Conservation (phyloP, 2,888 invertebrate genomes). For the Coleophora flavipennella region DNA sequence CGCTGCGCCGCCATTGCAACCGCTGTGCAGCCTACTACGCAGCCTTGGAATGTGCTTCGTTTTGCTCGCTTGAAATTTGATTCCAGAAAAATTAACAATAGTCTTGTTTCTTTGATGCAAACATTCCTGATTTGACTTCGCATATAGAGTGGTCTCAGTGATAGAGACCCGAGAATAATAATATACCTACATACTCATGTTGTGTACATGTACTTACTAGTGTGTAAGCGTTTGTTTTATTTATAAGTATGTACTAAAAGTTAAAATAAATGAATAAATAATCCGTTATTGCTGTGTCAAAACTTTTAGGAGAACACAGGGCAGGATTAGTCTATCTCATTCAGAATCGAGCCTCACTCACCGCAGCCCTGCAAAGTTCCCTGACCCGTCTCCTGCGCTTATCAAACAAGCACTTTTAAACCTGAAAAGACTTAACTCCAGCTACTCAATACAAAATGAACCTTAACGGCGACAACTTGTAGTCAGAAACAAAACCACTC, state of each 20-base stretch:
- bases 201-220: too few relatives aligned
- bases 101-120: too few relatives aligned
- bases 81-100: slow-evolving; percentile 5
- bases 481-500: slow-evolving; percentile 13
- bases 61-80: slow-evolving; percentile 19
- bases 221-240: too few relatives aligned
- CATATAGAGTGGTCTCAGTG: too few relatives aligned
- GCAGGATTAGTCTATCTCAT: too few relatives aligned
- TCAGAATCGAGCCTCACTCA: not conserved
- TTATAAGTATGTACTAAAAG: too few relatives aligned
- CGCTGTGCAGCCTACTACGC: slow-evolving; percentile 26
- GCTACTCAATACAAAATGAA: slow-evolving; percentile 13
- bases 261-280: too few relatives aligned
- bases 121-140: too few relatives aligned
- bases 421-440: slow-evolving; percentile 32
- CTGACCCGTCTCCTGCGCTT: slow-evolving; percentile 63
- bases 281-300: too few relatives aligned
- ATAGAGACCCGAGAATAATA: too few relatives aligned
- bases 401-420: slow-evolving; percentile 36
- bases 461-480: slow-evolving; percentile 16
- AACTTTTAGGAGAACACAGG: not conserved
- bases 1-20: slow-evolving; percentile 8
- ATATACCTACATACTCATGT: too few relatives aligned
- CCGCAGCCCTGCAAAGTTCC: slow-evolving; percentile 51
- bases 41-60: slow-evolving; percentile 27